Percentiles rank a stretch among this genome's conserved stretches.
These are phyloP conservation scores for Monopis laevigella DNA, from an alignment of 2,888 invertebrate species.

Conservation along the genomic window DNA sequence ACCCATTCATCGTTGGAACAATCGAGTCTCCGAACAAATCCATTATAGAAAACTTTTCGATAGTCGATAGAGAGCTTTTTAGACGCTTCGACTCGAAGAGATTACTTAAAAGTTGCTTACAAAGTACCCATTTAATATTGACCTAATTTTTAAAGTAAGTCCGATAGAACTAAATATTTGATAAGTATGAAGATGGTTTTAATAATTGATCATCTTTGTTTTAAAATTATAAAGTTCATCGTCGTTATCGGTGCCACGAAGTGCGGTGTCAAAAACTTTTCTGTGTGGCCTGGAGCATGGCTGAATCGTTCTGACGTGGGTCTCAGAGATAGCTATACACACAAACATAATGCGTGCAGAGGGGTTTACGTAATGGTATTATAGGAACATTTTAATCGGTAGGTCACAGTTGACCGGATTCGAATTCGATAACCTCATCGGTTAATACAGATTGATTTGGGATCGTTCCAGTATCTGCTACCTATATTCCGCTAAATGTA, in stretches of 20 bases:
- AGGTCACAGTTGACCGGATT: conserved; percentile 39
- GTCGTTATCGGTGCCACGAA: too few relatives aligned
- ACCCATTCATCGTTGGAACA: conserved; percentile 64
- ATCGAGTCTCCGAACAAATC: conserved; percentile 62
- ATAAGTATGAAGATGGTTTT: too few relatives aligned
- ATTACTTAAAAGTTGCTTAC: too few relatives aligned
- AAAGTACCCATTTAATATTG: too few relatives aligned
- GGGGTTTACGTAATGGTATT: conserved; percentile 40
- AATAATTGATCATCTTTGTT: too few relatives aligned
- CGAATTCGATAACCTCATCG: conserved; percentile 25
- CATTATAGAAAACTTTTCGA: conserved; percentile 65
- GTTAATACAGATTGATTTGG: conserved; percentile 11
- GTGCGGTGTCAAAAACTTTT: conserved; percentile 33
- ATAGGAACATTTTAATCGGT: conserved; percentile 49
- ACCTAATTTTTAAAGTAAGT: too few relatives aligned
- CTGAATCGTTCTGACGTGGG: conserved; percentile 17
- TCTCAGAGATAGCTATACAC: conserved; percentile 20
- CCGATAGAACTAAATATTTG: too few relatives aligned
- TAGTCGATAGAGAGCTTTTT: conserved; percentile 31
- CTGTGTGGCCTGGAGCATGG: conserved; percentile 25
- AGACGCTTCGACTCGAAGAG: conserved; percentile 2
- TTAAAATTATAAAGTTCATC: too few relatives aligned
- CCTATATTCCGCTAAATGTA: conserved; percentile 6
- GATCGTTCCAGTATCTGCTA: conserved; percentile 6
- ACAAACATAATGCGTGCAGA: not conserved